Evolutionary conservation across 2,113 vertebrate genomes (phyloP).

Genomic region (Callorhinus ursinus): DNA sequence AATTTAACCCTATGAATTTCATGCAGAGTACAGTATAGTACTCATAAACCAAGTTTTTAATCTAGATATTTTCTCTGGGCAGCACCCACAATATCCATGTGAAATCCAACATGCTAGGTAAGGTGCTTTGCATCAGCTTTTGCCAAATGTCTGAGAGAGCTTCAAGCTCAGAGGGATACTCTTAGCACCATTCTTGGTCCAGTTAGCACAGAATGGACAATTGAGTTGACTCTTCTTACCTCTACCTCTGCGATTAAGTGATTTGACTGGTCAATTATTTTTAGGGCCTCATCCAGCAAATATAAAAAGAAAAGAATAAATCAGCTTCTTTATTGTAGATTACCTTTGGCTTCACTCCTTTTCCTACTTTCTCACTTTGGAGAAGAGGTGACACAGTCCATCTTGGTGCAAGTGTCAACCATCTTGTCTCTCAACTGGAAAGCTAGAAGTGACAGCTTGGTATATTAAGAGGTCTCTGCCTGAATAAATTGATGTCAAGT

Average conservation of each 20-base stretch:
- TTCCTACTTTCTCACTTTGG: conserved; percentile 23
- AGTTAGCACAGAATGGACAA: not conserved
- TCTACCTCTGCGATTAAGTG: not conserved
- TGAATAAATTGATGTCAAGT: conserved; percentile 73
- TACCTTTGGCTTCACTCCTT: conserved; percentile 20
- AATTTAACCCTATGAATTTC: conserved; percentile 4
- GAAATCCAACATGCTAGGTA: not conserved
- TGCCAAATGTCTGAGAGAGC: not conserved
- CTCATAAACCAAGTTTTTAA: not conserved
- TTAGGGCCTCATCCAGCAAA: conserved; percentile 26
- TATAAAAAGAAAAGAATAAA: conserved; percentile 1
- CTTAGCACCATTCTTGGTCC: not conserved
- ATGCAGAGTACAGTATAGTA: not conserved
- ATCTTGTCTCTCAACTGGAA: conserved; percentile 69
- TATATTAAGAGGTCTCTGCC: conserved; percentile 69
- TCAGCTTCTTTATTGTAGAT: not conserved
- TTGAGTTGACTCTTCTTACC: not conserved
- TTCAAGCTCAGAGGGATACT: not conserved
- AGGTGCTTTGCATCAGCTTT: not conserved
- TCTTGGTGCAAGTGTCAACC: conserved; percentile 2
- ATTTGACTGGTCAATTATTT: conserved; percentile 24
- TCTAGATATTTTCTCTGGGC: not conserved
- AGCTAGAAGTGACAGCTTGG: conserved; percentile 68
- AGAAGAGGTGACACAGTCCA: conserved; percentile 65
- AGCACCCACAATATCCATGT: not conserved